phyloP scores from a whole-genome alignment of 2,113 vertebrate species.

The Nesogale talazaci region DNA sequence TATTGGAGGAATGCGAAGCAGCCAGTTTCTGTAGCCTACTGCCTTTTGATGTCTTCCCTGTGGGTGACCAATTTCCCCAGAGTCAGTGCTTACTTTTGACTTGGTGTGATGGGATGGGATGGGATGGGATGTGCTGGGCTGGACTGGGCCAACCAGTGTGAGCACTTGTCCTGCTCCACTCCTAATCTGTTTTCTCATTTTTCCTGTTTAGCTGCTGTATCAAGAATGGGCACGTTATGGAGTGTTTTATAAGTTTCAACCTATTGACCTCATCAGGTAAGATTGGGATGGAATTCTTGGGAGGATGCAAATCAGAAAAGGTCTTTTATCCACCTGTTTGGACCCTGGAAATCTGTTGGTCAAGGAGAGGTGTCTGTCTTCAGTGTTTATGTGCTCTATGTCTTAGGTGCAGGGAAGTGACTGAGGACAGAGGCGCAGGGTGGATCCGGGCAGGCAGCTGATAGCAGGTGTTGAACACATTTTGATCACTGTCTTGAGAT shows the following conservation, averaged over 20 bases:
- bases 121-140: too few species aligned
- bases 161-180: neutral
- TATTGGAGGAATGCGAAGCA: neutral
- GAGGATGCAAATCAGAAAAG: neutral
- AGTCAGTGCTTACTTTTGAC: neutral
- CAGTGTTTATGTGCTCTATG: neutral
- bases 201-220: constrained; percentile 91
- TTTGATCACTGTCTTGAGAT: neutral
- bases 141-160: too few species aligned
- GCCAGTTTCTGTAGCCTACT: neutral
- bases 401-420: neutral
- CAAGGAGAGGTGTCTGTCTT: neutral
- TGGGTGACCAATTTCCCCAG: constrained; percentile 9
- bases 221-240: constrained; percentile 98
- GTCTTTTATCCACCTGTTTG: neutral
- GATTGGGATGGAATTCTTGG: neutral
- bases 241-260: constrained; percentile 97
- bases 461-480: fast-evolving
- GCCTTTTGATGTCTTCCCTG: neutral
- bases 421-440: too few species aligned
- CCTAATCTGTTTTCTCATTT: constrained; percentile 18
- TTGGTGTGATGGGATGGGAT: neutral
- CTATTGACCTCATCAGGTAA: constrained; percentile 97
- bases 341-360: neutral
- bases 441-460: neutral